A percentile compares a stretch with the other conserved stretches of the same genome.
Evolutionary conservation across 2,113 vertebrate genomes (phyloP).

Genomic region (Neopipo cinnamomea): DNA sequence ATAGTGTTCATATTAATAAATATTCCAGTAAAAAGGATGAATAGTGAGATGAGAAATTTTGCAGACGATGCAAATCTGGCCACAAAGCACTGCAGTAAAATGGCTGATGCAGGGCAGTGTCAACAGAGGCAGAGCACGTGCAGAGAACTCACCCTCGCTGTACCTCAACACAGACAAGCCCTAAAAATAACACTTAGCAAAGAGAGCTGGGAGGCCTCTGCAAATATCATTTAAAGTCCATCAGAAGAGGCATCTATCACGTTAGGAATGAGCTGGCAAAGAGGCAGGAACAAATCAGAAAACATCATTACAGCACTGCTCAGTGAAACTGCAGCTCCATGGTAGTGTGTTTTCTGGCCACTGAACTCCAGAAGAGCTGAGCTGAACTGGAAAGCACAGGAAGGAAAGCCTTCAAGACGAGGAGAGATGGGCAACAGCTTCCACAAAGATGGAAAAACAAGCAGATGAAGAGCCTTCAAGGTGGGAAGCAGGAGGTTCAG

Average conservation of each 20-base stretch:
- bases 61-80: neutral
- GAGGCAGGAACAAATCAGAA: neutral
- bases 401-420: neutral
- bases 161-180: accelerated
- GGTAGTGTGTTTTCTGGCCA: neutral
- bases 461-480: neutral
- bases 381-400: neutral
- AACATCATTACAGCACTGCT: neutral
- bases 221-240: neutral
- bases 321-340: neutral
- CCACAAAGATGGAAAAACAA: neutral
- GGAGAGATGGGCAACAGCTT: neutral
- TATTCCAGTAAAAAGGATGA: neutral
- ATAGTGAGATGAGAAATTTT: neutral
- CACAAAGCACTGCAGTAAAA: neutral
- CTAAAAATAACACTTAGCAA: neutral
- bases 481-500: neutral
- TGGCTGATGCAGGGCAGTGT: neutral
- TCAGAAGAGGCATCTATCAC: neutral
- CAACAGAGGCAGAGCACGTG: neutral
- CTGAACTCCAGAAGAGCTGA: neutral
- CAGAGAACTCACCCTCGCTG: neutral
- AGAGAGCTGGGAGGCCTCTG: neutral
- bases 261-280: neutral
- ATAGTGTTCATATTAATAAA: neutral